Base-by-base conservation (phyloP, 2,797 vertebrate genomes). In the Labeo calbasu region DNA sequence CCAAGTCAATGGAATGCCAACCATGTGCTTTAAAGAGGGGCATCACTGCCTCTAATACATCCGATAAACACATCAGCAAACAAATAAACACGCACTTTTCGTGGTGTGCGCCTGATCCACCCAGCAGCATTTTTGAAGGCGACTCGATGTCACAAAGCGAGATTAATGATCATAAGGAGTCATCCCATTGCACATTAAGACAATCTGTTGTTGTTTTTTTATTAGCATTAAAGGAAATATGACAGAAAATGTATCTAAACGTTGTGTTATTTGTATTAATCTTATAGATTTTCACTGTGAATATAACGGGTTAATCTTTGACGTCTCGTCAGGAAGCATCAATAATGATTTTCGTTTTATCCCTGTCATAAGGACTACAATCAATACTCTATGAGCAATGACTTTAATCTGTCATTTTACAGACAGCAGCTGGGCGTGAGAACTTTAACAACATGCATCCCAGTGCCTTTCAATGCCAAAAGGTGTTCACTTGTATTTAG, bases 1-100 rank as follows among this genome's bases (percentile, higher is more conserved):
- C 77, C 77, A 75, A 81, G 66, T 84, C 53, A 71, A 84, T 28
- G 86, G 82, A 83, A 87, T 85, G 61, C 79, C n/a, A 85, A 87
- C 55, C 78, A 84, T 84, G 82, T 66, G 86, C 32, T 70, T 87
- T 71, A 65, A 59, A 59, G 36, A 46, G n/a, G 46, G 43, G 12
- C 40, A 71, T 51, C 48, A 14, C 17, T 80, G 23, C 23, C n/a
- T 81, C 46, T 21, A 43, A 53, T 32, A 77, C n/a, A 66, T 63
- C 10, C 46, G 1, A 71, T 46, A 77, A 80, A 65, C 63, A 72
- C 53, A 70, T 55, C 6, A 51, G 59, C 53, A 71, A 59, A 81
- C 17, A 46, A 43, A 77, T 55, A 65, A 77, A 57, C 9, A 61
- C 32, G 25, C 51, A 36, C 50, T 83, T 1, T 3, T 9, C 25